Evolutionary conservation across 2,797 vertebrate species (phyloP).

Genomic region (Enteromius trimaculatus): DNA sequence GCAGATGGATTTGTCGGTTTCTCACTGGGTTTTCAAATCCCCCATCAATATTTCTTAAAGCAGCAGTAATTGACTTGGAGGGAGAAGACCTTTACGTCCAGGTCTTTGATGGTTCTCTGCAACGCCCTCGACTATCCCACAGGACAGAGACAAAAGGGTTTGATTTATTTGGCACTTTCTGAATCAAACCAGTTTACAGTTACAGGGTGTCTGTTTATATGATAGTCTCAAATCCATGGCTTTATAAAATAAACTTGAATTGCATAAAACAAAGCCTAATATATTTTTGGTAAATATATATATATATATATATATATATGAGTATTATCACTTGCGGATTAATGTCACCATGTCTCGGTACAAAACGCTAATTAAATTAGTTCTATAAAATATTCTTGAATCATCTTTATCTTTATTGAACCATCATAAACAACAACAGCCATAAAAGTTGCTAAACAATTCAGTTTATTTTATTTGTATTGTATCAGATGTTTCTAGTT

Average conservation of each 20-base stretch:
- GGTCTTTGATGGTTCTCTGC: neutral
- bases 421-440: no score
- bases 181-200: neutral
- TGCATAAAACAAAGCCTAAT: neutral
- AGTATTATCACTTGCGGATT: no score
- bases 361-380: no score
- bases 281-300: no score
- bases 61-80: slow-evolving; percentile 5
- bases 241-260: neutral
- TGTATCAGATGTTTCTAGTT: neutral
- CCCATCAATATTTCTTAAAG: slow-evolving; percentile 23
- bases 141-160: neutral
- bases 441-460: no score
- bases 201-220: neutral
- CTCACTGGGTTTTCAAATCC: neutral
- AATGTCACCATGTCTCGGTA: no score
- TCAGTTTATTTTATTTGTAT: neutral
- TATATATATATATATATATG: no score
- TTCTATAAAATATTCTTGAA: no score
- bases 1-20: neutral
- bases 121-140: neutral
- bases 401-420: no score
- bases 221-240: neutral
- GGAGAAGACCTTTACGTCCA: neutral
- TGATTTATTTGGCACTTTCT: neutral